phyloP scores from a whole-genome alignment of 2,888 invertebrate species.

The Drosophila melanocephala region DNA sequence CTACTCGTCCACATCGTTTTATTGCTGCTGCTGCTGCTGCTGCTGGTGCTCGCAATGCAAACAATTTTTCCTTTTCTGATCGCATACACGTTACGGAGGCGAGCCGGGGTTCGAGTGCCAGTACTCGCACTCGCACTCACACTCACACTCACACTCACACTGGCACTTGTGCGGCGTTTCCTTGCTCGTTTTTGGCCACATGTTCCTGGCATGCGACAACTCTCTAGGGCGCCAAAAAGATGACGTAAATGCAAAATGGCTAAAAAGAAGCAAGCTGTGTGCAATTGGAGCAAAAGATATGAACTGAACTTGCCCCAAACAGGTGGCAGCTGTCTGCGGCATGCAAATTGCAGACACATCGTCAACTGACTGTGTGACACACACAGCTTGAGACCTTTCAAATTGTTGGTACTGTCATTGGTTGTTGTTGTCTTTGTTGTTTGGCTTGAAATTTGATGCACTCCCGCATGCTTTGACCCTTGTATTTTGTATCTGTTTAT shows the following conservation, averaged over 20 bases:
- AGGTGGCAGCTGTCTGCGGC: slow-evolving; percentile 35
- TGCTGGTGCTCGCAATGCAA: slow-evolving; percentile 13
- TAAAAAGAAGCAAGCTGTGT: slow-evolving; percentile 23
- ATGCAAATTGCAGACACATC: slow-evolving; percentile 23
- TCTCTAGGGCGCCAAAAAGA: slow-evolving; percentile 31
- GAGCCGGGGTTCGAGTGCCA: slow-evolving; percentile 21
- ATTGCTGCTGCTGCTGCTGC: slow-evolving; percentile 35
- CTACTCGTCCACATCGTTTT: slow-evolving; percentile 38
- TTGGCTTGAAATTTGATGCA: not conserved
- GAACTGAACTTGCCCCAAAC: slow-evolving; percentile 16
- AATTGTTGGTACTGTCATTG: not conserved
- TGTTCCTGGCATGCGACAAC: slow-evolving; percentile 3
- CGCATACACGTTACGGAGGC: slow-evolving; percentile 13
- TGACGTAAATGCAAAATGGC: slow-evolving; percentile 34
- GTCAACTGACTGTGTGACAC: not conserved
- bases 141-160: not conserved
- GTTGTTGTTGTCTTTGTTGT: not conserved
- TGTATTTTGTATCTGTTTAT: not conserved
- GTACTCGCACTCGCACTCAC: not conserved
- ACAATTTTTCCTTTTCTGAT: slow-evolving; percentile 57
- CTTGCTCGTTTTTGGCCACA: slow-evolving; percentile 47
- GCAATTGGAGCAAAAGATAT: slow-evolving; percentile 19
- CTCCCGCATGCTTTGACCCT: not conserved
- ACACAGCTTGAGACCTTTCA: slow-evolving; percentile 3
- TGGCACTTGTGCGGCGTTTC: slow-evolving; percentile 25